phyloP scores from a whole-genome alignment of 2,113 vertebrate species.

The Sus scrofa region DNA sequence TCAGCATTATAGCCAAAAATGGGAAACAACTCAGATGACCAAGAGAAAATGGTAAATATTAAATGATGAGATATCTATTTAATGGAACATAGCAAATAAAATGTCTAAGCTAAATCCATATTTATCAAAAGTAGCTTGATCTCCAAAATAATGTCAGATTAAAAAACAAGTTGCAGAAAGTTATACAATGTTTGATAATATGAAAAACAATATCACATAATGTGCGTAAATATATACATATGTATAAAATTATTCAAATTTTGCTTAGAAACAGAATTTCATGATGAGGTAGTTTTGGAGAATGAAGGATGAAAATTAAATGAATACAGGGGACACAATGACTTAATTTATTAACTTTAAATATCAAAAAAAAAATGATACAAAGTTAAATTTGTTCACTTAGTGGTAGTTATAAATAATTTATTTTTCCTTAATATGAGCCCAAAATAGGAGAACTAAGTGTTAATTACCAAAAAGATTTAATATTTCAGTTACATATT shows the following conservation, averaged over 20 bases:
- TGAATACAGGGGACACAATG: neutral
- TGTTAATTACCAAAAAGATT: neutral
- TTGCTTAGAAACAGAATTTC: neutral
- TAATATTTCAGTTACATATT: neutral
- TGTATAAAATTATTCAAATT: neutral
- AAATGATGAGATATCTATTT: neutral
- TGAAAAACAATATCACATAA: neutral
- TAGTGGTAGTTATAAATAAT: neutral
- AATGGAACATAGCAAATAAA: neutral
- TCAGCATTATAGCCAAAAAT: neutral
- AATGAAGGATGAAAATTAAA: neutral
- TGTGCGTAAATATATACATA: neutral
- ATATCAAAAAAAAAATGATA: neutral
- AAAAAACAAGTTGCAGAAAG: neutral
- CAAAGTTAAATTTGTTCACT: slow-evolving; percentile 8
- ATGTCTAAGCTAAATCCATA: neutral
- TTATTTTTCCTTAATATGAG: slow-evolving; percentile 17
- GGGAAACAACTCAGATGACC: neutral
- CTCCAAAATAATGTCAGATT: neutral
- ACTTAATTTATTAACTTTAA: neutral
- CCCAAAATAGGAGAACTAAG: neutral
- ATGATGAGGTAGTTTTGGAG: neutral
- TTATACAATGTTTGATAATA: neutral
- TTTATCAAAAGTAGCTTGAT: neutral
- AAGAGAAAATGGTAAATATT: neutral